Percentiles rank a stretch among this genome's conserved stretches.
Conservation (phyloP, 2,797 vertebrate species). For the Oreonectes daqikongensis region DNA sequence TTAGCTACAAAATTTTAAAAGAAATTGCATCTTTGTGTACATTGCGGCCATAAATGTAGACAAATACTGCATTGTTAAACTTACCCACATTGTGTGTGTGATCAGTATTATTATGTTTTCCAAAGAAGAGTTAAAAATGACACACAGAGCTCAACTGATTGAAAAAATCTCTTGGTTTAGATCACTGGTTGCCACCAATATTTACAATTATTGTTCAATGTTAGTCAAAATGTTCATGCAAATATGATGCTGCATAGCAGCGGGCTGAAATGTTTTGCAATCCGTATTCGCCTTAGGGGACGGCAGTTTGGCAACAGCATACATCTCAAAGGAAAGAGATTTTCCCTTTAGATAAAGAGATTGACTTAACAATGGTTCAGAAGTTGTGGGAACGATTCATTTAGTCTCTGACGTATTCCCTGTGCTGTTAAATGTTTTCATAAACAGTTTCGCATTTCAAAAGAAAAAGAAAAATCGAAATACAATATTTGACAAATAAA, state of each 20-base stretch:
- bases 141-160: background rate
- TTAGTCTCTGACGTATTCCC: background rate
- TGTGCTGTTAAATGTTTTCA: constrained; percentile 4
- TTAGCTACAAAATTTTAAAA: background rate
- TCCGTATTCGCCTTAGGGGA: background rate
- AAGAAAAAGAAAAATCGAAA: background rate
- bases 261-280: background rate
- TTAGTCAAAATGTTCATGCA: background rate
- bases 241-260: background rate
- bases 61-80: background rate
- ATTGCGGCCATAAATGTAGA: background rate
- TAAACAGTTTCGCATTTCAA: background rate
- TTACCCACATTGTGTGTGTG: background rate
- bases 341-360: constrained; percentile 23
- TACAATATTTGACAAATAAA: background rate
- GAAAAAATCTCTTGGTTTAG: background rate
- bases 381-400: constrained; percentile 1
- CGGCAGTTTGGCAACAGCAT: constrained; percentile 12
- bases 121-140: background rate
- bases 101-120: background rate
- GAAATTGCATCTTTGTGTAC: background rate
- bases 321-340: constrained; percentile 9
- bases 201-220: background rate
- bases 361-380: background rate
- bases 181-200: background rate